phyloP scores from a whole-genome alignment of 2,888 invertebrate species.

The Dichetophora obliterata region DNA sequence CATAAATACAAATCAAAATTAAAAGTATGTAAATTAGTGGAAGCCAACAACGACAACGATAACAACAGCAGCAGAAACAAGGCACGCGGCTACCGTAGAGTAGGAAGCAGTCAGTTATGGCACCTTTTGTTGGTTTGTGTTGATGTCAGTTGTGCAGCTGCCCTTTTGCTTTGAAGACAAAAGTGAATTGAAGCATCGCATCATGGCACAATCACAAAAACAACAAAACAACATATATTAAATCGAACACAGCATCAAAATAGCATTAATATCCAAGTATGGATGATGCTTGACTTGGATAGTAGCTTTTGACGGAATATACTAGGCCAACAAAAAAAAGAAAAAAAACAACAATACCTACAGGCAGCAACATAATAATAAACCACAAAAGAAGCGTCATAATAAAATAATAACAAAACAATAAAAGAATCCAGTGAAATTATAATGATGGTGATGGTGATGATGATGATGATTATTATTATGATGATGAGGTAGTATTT shows the following conservation, averaged over 20 bases:
- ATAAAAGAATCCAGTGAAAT: not conserved
- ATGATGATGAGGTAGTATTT: not conserved
- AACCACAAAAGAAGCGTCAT: not conserved
- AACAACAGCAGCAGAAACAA: not conserved
- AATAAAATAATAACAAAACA: not conserved
- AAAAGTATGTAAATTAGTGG: slow-evolving; percentile 8
- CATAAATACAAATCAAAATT: not conserved
- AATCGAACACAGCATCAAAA: not conserved
- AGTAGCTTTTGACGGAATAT: not conserved
- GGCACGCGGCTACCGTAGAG: not conserved
- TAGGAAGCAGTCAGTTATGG: slow-evolving; percentile 4
- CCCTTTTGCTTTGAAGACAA: slow-evolving; percentile 8
- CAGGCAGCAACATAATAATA: not conserved
- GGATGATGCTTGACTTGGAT: not conserved
- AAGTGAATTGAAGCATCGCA: too few relatives aligned
- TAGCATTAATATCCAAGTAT: not conserved
- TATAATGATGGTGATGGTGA: not conserved
- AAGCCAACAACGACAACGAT: not conserved
- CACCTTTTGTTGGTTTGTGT: not conserved
- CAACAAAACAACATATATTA: not conserved
- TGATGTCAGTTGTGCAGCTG: slow-evolving; percentile 5
- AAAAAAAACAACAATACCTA: not conserved
- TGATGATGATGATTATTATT: too few relatives aligned
- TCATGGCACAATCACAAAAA: slow-evolving; percentile 16
- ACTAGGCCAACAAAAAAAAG: not conserved